Evolutionary conservation across 2,113 vertebrate species (phyloP).

Genomic region (Ginglymostoma cirratum): DNA sequence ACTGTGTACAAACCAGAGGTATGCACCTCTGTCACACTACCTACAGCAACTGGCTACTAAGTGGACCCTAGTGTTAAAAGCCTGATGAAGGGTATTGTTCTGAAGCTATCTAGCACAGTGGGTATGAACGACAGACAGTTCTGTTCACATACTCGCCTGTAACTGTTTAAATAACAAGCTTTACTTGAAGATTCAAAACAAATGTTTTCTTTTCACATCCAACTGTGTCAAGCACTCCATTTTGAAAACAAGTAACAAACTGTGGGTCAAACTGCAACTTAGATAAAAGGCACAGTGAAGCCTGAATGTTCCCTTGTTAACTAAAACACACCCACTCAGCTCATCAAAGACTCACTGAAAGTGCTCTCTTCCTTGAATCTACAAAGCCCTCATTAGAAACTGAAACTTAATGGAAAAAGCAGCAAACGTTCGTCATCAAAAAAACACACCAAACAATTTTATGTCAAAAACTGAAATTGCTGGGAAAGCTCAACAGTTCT

Average conservation of each 20-base stretch:
- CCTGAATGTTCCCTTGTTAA: not conserved
- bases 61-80: not conserved
- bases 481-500: no score
- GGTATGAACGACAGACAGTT: not conserved
- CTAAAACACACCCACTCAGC: not conserved
- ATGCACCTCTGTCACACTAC: not conserved
- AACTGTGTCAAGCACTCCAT: not conserved
- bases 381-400: not conserved
- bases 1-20: not conserved
- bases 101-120: not conserved
- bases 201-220: not conserved
- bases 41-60: not conserved
- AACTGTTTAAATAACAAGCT: not conserved
- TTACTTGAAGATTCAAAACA: not conserved
- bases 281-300: not conserved
- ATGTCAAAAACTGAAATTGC: not conserved
- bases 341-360: not conserved
- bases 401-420: not conserved
- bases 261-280: not conserved
- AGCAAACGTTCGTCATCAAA: not conserved
- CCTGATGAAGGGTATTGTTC: not conserved
- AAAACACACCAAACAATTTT: not conserved
- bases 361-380: not conserved
- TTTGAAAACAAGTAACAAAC: not conserved
- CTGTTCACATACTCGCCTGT: not conserved